Percentiles rank a stretch among this genome's conserved stretches.
Evolutionary conservation across 2,113 vertebrate species (phyloP).

Genomic region (Archilochus colubris): DNA sequence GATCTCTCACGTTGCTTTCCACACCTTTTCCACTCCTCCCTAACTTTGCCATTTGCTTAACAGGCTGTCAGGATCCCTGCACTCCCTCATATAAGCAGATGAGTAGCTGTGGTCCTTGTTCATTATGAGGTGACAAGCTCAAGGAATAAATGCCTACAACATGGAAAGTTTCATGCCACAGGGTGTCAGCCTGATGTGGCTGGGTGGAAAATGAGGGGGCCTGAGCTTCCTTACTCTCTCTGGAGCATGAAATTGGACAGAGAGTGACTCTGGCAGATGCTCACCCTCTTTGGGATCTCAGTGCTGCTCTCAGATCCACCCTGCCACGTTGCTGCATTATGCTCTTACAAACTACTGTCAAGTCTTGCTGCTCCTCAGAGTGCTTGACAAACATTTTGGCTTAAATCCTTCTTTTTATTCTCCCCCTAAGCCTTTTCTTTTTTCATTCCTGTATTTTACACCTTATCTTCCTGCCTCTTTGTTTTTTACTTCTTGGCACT

Average conservation of each 20-base stretch:
- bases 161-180: background rate
- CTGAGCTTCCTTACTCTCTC: background rate
- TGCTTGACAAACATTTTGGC: background rate
- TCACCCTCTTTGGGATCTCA: background rate
- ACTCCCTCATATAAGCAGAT: constrained; percentile 29
- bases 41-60: constrained; percentile 2
- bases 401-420: background rate
- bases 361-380: background rate
- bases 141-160: constrained; percentile 45
- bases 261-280: constrained; percentile 33
- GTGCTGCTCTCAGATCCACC: background rate
- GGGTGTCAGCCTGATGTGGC: background rate
- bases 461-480: background rate
- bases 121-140: constrained; percentile 45
- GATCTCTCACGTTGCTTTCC: constrained; percentile 63
- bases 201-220: constrained; percentile 49
- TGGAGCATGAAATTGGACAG: constrained; percentile 34
- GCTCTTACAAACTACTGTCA: background rate
- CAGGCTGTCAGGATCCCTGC: constrained; percentile 16
- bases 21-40: constrained; percentile 39
- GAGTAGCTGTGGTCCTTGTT: constrained; percentile 49
- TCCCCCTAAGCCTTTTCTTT: background rate
- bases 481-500: background rate
- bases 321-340: background rate
- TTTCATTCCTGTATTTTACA: background rate